A percentile compares a stretch with the other conserved stretches of the same genome.
These are phyloP conservation scores for Hippocampus comes DNA, from an alignment of 2,113 vertebrate genomes.

Conservation along the genomic window DNA sequence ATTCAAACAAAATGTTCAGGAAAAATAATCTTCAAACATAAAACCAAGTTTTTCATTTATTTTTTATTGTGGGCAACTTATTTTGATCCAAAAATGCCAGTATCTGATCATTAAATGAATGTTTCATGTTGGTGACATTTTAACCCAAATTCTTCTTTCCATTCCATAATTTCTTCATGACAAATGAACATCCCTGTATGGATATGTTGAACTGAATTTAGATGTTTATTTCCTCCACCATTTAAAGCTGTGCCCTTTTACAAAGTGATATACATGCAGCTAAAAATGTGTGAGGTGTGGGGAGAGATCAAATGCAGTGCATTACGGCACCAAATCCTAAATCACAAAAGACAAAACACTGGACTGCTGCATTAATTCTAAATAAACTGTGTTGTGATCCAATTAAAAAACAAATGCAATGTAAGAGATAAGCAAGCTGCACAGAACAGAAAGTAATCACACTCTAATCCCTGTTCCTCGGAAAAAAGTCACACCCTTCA, in stretches of 20 bases:
- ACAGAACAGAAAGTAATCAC: neutral
- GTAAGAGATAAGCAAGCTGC: conserved; percentile 1
- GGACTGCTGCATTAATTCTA: neutral
- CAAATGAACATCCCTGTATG: neutral
- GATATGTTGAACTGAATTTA: neutral
- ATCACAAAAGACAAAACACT: neutral
- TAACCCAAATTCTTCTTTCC: neutral
- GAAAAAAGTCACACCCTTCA: conserved; percentile 17
- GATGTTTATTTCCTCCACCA: neutral
- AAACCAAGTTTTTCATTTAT: too few relatives aligned
- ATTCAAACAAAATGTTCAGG: too few relatives aligned
- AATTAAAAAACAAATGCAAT: neutral
- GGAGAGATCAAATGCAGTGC: neutral
- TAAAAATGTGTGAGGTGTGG: neutral
- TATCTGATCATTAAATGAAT: neutral
- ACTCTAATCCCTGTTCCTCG: conserved; percentile 18
- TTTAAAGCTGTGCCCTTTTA: neutral
- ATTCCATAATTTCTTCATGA: neutral
- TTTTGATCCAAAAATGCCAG: too few relatives aligned
- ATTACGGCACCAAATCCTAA: neutral
- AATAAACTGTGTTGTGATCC: conserved; percentile 1
- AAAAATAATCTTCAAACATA: too few relatives aligned
- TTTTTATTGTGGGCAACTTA: neutral
- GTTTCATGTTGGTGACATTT: neutral
- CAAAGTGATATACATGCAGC: neutral